Evolutionary conservation across 2,797 vertebrate genomes (phyloP).

Genomic region (Phyllotis vaccarum): DNA sequence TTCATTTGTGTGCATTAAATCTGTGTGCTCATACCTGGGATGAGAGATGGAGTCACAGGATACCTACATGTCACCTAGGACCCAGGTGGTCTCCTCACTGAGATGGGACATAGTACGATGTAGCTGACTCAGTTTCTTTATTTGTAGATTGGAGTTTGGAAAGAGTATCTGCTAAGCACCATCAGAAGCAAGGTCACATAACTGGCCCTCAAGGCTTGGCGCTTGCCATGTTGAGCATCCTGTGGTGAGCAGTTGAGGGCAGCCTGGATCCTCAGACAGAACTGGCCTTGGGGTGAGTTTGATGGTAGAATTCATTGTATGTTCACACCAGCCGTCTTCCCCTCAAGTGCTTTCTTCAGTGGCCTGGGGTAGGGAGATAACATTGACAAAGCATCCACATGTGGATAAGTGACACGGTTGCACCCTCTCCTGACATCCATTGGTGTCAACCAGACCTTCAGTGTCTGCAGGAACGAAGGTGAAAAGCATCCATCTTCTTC

Average conservation of each 20-base stretch:
- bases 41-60: neutral
- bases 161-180: neutral
- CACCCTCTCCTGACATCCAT: accelerated
- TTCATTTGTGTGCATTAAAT: neutral
- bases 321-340: neutral
- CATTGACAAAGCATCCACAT: neutral
- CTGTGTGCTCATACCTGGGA: neutral
- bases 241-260: too few species aligned
- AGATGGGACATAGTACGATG: neutral
- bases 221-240: accelerated
- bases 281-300: accelerated
- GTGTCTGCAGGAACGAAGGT: conserved; percentile 43
- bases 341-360: neutral
- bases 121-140: neutral
- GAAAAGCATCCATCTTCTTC: conserved; percentile 47
- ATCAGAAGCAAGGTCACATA: neutral
- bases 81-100: neutral
- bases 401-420: accelerated
- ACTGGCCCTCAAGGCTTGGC: neutral
- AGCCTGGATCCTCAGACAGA: neutral
- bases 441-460: neutral
- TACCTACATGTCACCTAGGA: neutral
- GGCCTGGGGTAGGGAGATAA: neutral
- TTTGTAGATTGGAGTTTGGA: neutral
- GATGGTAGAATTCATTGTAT: too few species aligned